Conservation (phyloP, 1,140 invertebrate species). For the Drosophila bipectinata region DNA sequence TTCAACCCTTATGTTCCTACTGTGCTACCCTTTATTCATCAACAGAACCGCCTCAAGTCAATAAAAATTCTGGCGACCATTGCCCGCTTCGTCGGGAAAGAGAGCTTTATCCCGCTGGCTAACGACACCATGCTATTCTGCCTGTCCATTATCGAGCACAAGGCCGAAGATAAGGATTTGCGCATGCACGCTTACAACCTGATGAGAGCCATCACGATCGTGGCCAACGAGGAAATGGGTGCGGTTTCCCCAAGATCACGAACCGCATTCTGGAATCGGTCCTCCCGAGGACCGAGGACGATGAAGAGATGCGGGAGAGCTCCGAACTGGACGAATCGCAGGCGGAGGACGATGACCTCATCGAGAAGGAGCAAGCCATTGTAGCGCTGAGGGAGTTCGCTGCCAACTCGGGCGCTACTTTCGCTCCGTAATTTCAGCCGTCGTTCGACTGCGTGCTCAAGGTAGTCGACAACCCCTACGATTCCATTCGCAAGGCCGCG, state of each 20-base stretch:
- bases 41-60: slow-evolving; percentile 87
- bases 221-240: slow-evolving; percentile 89
- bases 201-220: slow-evolving; percentile 88
- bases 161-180: slow-evolving; percentile 89
- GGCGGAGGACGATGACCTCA: slow-evolving; percentile 90
- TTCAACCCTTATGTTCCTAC: too few species aligned
- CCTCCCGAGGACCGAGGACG: slow-evolving; percentile 81
- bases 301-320: slow-evolving; percentile 26
- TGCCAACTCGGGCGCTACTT: slow-evolving; percentile 86
- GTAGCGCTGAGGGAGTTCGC: slow-evolving; percentile 89
- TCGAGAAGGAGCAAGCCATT: slow-evolving; percentile 93
- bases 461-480: slow-evolving; percentile 88
- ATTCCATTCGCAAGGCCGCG: slow-evolving; percentile 88
- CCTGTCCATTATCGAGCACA: slow-evolving; percentile 86
- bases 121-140: slow-evolving; percentile 88
- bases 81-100: slow-evolving; percentile 88
- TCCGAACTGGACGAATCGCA: slow-evolving; percentile 84
- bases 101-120: slow-evolving; percentile 88
- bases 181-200: slow-evolving; percentile 89
- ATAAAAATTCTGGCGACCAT: slow-evolving; percentile 89
- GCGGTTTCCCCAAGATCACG: slow-evolving; percentile 87
- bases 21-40: too few species aligned
- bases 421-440: slow-evolving; percentile 88
- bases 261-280: slow-evolving; percentile 88
- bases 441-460: slow-evolving; percentile 89